Conservation (phyloP, 1,140 invertebrate genomes). For the Drosophila nasuta region DNA sequence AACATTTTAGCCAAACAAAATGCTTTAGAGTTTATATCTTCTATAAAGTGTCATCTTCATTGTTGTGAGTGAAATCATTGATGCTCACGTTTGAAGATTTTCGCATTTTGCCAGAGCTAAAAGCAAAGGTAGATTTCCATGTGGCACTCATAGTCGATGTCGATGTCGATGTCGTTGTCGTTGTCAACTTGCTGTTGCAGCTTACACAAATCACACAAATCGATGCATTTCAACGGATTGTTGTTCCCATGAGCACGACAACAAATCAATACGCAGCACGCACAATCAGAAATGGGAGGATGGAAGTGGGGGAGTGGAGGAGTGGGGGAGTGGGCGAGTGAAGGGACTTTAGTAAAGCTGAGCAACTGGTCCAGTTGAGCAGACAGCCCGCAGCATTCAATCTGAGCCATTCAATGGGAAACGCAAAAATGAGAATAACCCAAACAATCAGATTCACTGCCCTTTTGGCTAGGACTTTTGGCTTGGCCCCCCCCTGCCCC, state of each 20-base stretch:
- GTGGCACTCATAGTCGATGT: too few relatives aligned
- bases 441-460: constrained; percentile 34
- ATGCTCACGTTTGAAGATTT: too few relatives aligned
- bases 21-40: too few relatives aligned
- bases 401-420: constrained; percentile 53
- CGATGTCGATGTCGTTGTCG: neutral
- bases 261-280: constrained; percentile 26
- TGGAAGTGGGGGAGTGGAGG: neutral
- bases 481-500: neutral
- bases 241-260: constrained; percentile 12
- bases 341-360: constrained; percentile 7
- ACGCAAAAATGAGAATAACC: constrained; percentile 42
- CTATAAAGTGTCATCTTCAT: too few relatives aligned
- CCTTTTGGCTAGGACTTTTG: neutral
- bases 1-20: too few relatives aligned
- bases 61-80: too few relatives aligned
- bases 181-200: neutral
- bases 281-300: neutral
- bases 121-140: neutral
- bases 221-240: constrained; percentile 14
- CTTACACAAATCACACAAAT: constrained; percentile 5
- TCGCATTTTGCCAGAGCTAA: too few relatives aligned
- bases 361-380: constrained; percentile 11
- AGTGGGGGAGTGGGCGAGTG: neutral
- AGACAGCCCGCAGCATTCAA: constrained; percentile 40